phyloP scores from a whole-genome alignment of 2,797 vertebrate genomes.

The Siniperca undulata region DNA sequence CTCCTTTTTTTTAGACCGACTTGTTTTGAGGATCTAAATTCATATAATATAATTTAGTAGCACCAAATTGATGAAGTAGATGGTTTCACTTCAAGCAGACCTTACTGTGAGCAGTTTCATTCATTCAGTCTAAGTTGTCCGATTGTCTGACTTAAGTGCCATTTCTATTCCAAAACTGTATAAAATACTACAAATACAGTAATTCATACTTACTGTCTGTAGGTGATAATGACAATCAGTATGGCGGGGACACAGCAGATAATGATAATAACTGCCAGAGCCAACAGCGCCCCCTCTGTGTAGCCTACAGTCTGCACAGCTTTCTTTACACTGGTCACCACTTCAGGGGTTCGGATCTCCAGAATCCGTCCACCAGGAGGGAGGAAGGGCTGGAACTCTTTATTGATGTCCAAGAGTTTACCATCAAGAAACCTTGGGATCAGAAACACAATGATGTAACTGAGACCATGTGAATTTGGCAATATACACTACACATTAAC shows the following conservation, averaged over 20 bases:
- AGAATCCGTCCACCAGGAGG: constrained; percentile 95
- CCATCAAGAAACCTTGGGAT: constrained; percentile 93
- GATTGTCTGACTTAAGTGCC: background rate
- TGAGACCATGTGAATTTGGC: background rate
- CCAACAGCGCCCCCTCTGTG: constrained; percentile 95
- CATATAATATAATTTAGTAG: background rate
- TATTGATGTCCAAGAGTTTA: constrained; percentile 97
- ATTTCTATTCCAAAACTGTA: background rate
- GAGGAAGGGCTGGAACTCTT: constrained; percentile 94
- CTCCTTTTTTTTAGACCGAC: background rate
- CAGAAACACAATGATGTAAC: background rate
- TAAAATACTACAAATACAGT: background rate
- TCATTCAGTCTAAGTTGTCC: background rate
- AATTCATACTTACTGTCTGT: constrained; percentile 89
- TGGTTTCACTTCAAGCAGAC: constrained; percentile 11
- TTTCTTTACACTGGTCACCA: constrained; percentile 95
- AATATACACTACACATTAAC: background rate
- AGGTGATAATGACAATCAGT: constrained; percentile 96
- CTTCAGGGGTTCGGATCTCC: constrained; percentile 95
- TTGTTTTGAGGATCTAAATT: constrained; percentile 9
- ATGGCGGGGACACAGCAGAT: constrained; percentile 97
- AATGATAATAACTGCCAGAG: constrained; percentile 96
- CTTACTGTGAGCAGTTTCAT: background rate
- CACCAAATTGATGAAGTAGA: constrained; percentile 5
- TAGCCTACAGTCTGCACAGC: constrained; percentile 93